These are phyloP conservation scores for Phrixothrix hirtus DNA, from an alignment of 2,888 invertebrate species.

Conservation along the genomic window DNA sequence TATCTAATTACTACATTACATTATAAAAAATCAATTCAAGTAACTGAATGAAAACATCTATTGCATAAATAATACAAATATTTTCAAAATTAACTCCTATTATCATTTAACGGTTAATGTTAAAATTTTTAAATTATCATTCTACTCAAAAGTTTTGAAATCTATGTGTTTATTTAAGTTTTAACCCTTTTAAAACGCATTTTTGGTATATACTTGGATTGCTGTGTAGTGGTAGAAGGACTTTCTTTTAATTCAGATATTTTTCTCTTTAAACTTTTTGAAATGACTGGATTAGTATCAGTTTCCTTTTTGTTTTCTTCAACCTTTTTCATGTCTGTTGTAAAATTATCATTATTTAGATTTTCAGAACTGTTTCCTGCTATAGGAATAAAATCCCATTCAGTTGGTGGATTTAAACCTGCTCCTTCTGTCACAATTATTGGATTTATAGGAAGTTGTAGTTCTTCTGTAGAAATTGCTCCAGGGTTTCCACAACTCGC, in stretches of 20 bases:
- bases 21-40: not conserved
- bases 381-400: slow-evolving; percentile 55
- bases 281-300: slow-evolving; percentile 23
- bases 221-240: slow-evolving; percentile 35
- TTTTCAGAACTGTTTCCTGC: slow-evolving; percentile 40
- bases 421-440: slow-evolving; percentile 62
- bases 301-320: slow-evolving; percentile 19
- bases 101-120: not conserved
- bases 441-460: slow-evolving; percentile 65
- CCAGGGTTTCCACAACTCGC: slow-evolving; percentile 72
- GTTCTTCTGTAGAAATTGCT: slow-evolving; percentile 62
- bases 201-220: slow-evolving; percentile 43
- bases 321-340: slow-evolving; percentile 16
- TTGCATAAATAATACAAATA: not conserved
- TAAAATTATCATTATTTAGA: slow-evolving; percentile 8
- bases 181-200: slow-evolving; percentile 47
- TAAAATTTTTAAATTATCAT: not conserved
- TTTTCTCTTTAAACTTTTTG: slow-evolving; percentile 44
- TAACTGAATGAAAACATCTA: not conserved
- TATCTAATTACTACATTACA: not conserved
- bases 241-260: slow-evolving; percentile 42
- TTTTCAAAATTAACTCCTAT: not conserved
- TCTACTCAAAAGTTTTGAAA: not conserved
- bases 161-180: slow-evolving; percentile 34
- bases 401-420: slow-evolving; percentile 42